Conservation (phyloP, 2,888 invertebrate genomes). For the Cinara cedri region DNA sequence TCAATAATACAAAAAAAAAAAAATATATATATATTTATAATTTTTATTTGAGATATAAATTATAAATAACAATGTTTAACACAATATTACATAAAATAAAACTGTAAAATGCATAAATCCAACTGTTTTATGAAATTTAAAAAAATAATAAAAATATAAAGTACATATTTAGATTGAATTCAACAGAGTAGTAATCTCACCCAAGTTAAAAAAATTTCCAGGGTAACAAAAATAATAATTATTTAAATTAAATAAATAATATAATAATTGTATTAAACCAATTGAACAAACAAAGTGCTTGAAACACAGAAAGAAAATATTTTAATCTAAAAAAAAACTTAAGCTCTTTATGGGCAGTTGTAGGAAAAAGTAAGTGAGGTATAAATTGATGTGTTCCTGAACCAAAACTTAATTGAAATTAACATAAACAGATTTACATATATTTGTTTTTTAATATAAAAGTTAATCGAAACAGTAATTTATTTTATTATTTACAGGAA, state of each 20-base stretch:
- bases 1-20: slow-evolving; percentile 15
- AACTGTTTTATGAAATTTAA: slow-evolving; percentile 25
- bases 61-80: slow-evolving; percentile 27
- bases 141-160: slow-evolving; percentile 30
- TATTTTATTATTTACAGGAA: slow-evolving; percentile 50
- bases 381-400: slow-evolving; percentile 49
- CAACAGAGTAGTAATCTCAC: slow-evolving; percentile 33
- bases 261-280: slow-evolving; percentile 34
- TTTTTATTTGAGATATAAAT: slow-evolving; percentile 30
- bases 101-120: slow-evolving; percentile 13
- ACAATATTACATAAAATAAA: slow-evolving; percentile 33
- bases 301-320: slow-evolving; percentile 24
- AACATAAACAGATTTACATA: slow-evolving; percentile 34
- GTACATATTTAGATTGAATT: slow-evolving; percentile 24
- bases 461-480: slow-evolving; percentile 38
- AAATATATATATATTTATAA: not conserved
- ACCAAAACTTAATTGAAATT: slow-evolving; percentile 51
- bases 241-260: slow-evolving; percentile 38
- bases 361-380: slow-evolving; percentile 54
- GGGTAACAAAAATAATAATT: slow-evolving; percentile 31
- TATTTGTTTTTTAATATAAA: slow-evolving; percentile 45
- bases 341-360: slow-evolving; percentile 49
- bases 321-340: slow-evolving; percentile 14
- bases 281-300: slow-evolving; percentile 28
- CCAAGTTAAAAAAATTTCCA: slow-evolving; percentile 40